These are phyloP conservation scores for Ictalurus furcatus DNA, from an alignment of 2,113 vertebrate genomes.

Conservation along the genomic window DNA sequence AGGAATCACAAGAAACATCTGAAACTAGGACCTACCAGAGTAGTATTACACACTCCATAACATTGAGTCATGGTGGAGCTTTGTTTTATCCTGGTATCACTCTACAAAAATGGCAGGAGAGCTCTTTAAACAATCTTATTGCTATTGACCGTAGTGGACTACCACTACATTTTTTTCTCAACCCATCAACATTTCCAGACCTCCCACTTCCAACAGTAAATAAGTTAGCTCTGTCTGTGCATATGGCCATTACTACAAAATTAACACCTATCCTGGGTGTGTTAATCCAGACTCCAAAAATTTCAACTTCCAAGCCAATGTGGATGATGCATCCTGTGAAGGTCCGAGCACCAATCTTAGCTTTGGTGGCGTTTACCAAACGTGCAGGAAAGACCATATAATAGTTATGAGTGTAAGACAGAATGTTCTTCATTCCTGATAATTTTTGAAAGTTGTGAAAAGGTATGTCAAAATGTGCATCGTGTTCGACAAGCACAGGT, in stretches of 20 bases:
- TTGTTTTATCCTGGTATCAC: slow-evolving; percentile 91
- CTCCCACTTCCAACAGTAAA: slow-evolving; percentile 77
- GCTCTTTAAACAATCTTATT: slow-evolving; percentile 83
- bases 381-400: slow-evolving; percentile 79
- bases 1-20: slow-evolving; percentile 26
- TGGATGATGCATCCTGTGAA: slow-evolving; percentile 79
- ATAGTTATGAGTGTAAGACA: slow-evolving; percentile 47
- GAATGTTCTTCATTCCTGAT: slow-evolving; percentile 47
- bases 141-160: slow-evolving; percentile 84
- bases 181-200: slow-evolving; percentile 70
- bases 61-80: slow-evolving; percentile 78
- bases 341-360: slow-evolving; percentile 81
- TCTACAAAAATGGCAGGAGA: slow-evolving; percentile 86
- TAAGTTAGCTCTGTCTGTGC: slow-evolving; percentile 71
- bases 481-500: background rate
- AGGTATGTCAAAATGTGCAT: background rate
- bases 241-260: slow-evolving; percentile 78
- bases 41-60: slow-evolving; percentile 81
- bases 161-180: slow-evolving; percentile 81
- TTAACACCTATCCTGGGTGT: slow-evolving; percentile 86
- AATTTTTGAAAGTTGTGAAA: background rate
- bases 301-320: slow-evolving; percentile 90
- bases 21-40: slow-evolving; percentile 73
- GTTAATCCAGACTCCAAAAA: slow-evolving; percentile 74
- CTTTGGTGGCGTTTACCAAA: slow-evolving; percentile 85